Evolutionary conservation across 30 jellyfish, hydroid and myxozoan species (phyloP).

Genomic region (Pseudorhiza aurosa): DNA sequence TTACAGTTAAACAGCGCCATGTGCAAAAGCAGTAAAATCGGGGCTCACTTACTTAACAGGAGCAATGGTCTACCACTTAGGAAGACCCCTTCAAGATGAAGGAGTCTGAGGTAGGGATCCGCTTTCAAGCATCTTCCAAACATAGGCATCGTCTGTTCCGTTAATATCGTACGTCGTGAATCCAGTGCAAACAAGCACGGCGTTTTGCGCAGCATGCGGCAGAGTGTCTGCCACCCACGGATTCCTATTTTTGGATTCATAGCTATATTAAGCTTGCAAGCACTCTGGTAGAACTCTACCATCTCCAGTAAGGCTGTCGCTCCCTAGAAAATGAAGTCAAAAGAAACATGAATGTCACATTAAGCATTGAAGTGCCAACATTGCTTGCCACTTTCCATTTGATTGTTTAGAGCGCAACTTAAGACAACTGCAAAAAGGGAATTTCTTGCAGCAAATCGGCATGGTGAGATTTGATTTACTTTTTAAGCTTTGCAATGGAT

Average conservation of each 20-base stretch:
- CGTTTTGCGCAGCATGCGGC: conserved; percentile 89
- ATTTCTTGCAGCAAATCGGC: too few relatives aligned
- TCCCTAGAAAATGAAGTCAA: too few relatives aligned
- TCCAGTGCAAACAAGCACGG: conserved; percentile 84
- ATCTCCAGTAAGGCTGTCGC: conserved; percentile 93
- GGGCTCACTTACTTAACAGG: conserved; percentile 79
- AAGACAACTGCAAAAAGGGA: too few relatives aligned
- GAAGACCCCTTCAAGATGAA: conserved; percentile 93
- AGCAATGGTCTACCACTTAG: conserved; percentile 90
- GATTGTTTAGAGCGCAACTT: too few relatives aligned
- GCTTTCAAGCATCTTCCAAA: conserved; percentile 96
- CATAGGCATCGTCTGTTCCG: conserved; percentile 95
- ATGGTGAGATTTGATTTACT: too few relatives aligned
- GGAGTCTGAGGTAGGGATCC: conserved; percentile 69
- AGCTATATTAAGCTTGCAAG: conserved; percentile 81
- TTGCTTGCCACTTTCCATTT: too few relatives aligned
- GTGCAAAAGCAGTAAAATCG: not conserved
- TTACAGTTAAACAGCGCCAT: too few relatives aligned
- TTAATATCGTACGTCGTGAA: conserved; percentile 87
- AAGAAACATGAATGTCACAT: too few relatives aligned
- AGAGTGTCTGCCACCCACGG: conserved; percentile 97
- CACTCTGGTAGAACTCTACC: conserved; percentile 95
- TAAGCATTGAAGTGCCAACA: too few relatives aligned
- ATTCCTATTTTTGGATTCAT: conserved; percentile 92
- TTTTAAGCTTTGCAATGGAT: too few relatives aligned